Base-by-base conservation (phyloP, 2,888 invertebrate genomes). In the Cinara cedri region DNA sequence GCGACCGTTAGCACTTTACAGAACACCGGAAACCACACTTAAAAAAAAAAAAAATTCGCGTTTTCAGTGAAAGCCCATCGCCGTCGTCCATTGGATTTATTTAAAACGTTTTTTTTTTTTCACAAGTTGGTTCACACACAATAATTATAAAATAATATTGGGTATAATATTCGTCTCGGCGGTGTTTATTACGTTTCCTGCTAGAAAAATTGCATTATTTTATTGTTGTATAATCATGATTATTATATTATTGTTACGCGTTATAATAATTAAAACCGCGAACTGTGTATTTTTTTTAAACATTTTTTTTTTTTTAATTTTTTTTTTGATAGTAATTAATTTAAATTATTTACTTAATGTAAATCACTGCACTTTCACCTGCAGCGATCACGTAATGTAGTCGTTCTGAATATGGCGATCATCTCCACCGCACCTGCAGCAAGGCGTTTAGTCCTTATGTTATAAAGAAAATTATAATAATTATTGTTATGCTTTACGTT, bases 331-430 rank as follows among this genome's bases (percentile, higher is more conserved):
- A 13, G 21, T 70, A 70, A 68, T 66, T 66, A 75, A 63, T 76
- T 68, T 21, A 19, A 57, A 62, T 21, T 34, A 34, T 34, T 34
- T 34, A 34, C 34, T 78, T 42, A 16, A 70, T 78, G 60, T 70
- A 78, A 78, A 78, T 78, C 60, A 60, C 44, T 16, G 51, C 51
- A 51, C 70, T 78, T 78, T 78, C 70, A 78, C 78, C 57, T 19
- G 34, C 9, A 19, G 19, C 51, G n/a, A 16, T 78, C 60, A 70
- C 68, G 78, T 70, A 78, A 78, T 62, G 68, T n/a, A n/a, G n/a
- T 49, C 66, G 66, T 46, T 57, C 76, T 44, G 76, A 76, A 68
- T 76, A 76, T 57, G 46, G 62, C 16, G 72, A 34, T 34, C 49
- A 62, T 14, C 57, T 21, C 46, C 14, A 21, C n/a, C 24, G 34